Evolutionary conservation across 37 sponge, comb jelly and placozoan genomes (phyloP).

Genomic region (Cladorhizidae sp.): DNA sequence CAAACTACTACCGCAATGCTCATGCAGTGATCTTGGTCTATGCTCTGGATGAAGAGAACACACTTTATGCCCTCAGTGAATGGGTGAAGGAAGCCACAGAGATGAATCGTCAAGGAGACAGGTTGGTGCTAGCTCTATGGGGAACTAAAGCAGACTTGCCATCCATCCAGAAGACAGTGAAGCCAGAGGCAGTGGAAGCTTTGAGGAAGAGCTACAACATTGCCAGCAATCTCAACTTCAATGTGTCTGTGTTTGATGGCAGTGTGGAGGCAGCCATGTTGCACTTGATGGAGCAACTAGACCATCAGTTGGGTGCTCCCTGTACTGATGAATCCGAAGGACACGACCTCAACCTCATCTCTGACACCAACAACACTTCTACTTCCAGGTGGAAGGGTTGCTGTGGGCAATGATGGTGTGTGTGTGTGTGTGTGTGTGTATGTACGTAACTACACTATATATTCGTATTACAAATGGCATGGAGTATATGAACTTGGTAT

Average conservation of each 20-base stretch:
- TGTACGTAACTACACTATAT: no score
- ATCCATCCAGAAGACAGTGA: background rate
- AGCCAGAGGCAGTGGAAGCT: conserved; percentile 5
- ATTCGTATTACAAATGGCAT: no score
- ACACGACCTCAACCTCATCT: no score
- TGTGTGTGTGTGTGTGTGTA: no score
- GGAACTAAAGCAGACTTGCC: conserved; percentile 34
- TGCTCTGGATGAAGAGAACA: conserved; percentile 17
- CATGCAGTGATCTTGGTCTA: conserved; percentile 61
- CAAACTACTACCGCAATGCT: conserved; percentile 57
- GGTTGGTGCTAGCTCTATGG: conserved; percentile 45
- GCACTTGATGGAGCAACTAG: background rate
- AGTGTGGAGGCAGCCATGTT: conserved; percentile 21
- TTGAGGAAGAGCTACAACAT: background rate
- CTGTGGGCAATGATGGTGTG: no score
- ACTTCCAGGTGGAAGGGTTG: no score
- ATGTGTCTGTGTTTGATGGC: conserved; percentile 17
- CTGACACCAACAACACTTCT: no score
- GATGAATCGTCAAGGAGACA: conserved; percentile 2
- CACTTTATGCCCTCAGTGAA: conserved; percentile 30
- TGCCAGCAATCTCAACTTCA: background rate
- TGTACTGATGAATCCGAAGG: background rate
- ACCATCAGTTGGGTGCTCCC: background rate
- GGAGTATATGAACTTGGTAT: no score
- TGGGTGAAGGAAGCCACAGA: conserved; percentile 39